phyloP scores from a whole-genome alignment of 2,113 vertebrate species.

The Phoenicopterus ruber region DNA sequence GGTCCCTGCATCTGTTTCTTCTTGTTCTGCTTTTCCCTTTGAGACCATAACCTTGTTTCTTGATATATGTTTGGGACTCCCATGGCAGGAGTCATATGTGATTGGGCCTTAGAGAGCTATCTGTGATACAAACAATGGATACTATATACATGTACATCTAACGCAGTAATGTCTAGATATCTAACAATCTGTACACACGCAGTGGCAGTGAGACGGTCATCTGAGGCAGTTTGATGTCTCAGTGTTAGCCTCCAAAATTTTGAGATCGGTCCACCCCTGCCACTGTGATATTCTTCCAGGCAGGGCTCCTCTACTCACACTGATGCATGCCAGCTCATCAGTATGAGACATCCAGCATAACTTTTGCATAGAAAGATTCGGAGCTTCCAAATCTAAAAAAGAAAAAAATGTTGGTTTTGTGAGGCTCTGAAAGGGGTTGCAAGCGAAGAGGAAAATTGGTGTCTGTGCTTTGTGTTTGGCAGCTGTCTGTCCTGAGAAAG shows the following conservation, averaged over 20 bases:
- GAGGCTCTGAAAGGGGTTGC: neutral
- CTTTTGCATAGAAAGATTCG: too few relatives aligned
- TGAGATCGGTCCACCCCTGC: neutral
- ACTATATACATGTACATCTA: rapidly evolving
- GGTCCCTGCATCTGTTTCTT: neutral
- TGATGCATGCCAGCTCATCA: too few relatives aligned
- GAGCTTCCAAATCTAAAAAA: neutral
- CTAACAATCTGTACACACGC: rapidly evolving
- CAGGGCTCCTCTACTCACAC: too few relatives aligned
- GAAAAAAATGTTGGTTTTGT: neutral
- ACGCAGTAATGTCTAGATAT: rapidly evolving
- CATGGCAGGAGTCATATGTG: neutral
- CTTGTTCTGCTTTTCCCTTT: neutral
- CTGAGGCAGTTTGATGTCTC: neutral
- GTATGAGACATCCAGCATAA: rapidly evolving
- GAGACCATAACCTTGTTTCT: neutral
- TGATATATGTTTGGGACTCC: neutral
- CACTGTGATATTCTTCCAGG: too few relatives aligned
- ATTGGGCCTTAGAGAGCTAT: neutral
- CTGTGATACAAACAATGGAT: neutral
- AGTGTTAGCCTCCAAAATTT: too few relatives aligned
- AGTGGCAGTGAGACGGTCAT: neutral
- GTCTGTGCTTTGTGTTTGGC: neutral
- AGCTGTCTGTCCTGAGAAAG: neutral
- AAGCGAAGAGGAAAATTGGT: neutral